Evolutionary conservation across 2,888 invertebrate genomes (phyloP), one percentile per base, ranked within the genome.

Genomic region (Drosophila subsilvestris): DNA sequence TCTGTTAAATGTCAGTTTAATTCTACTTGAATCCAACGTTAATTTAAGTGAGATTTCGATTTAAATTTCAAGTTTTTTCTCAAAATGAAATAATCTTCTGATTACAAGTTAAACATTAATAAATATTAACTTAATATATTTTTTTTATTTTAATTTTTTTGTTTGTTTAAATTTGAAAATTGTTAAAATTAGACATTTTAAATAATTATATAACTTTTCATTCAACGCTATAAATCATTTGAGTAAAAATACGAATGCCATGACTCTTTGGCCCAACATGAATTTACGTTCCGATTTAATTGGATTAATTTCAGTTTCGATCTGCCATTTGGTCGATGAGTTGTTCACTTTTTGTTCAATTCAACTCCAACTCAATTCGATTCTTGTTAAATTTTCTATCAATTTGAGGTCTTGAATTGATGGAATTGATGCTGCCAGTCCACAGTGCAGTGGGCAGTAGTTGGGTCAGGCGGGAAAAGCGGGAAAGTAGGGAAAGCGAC

Each of bases 371-470:
- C 5, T 9, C 8, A 45, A 45, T 18, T 5, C 59, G 42, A 37
- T 42, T 42, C 18, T 47, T 42, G 54, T 48, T 68, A 42, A 48
- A 66, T 48, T 68, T 25, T 10, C 48, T 20, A 68, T 55, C 56
- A 25, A 55, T 43, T 68, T 69, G 20, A 22, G 22, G 32, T 9
- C 17, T 49, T 17, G 42, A 66, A 66, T 44, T 56, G 68, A 68
- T 66, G 43, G 68, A 54, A 55, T 32, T 29, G 12, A 32, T 4
- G 37, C 7, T 7, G 37, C 37, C 37, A 37, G 37, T 32, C 69
- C 66, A 69, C 56, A 17, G 65, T 55, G 57, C 63, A 43, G 18
- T 42, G 61, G 5, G 32, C 32, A 32, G 12, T 4, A 14, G 12
- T 12, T 32, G 32, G 32, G 1, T 3, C 22, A 3, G 22, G 22